These are phyloP conservation scores for Harmothoe impar DNA, from an alignment of 2,888 invertebrate species.

Conservation along the genomic window DNA sequence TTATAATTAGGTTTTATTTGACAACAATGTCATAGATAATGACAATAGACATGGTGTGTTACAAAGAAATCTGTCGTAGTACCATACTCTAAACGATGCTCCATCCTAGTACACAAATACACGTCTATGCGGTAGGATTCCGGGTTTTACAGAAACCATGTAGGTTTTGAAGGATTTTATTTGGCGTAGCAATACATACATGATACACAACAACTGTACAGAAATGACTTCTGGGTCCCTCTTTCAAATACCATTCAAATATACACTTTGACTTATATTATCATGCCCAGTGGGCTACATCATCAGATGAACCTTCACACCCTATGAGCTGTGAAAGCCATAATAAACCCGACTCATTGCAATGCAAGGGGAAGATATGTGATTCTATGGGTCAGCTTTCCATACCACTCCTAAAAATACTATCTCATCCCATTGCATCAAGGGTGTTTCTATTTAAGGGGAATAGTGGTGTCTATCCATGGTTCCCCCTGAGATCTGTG, in stretches of 20 bases:
- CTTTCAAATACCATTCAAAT: not conserved
- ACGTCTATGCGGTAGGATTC: not conserved
- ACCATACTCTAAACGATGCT: conserved; percentile 12
- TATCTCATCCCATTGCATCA: not conserved
- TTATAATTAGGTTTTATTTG: conserved; percentile 16
- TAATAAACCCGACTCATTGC: conserved; percentile 33
- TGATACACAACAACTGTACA: not conserved
- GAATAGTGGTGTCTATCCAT: not conserved
- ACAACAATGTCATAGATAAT: conserved; percentile 16
- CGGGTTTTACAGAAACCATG: not conserved
- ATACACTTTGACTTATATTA: not conserved
- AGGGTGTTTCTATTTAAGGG: not conserved
- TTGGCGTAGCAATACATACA: conserved; percentile 29
- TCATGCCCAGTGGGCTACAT: not conserved
- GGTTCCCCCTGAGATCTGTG: not conserved
- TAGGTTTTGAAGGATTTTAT: not conserved
- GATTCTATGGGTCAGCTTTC: not conserved
- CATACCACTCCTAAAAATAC: conserved; percentile 8
- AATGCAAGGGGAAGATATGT: conserved; percentile 8
- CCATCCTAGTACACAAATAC: conserved; percentile 20
- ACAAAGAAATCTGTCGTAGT: not conserved
- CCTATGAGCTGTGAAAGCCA: not conserved
- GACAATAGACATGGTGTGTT: conserved; percentile 14
- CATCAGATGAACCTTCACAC: not conserved
- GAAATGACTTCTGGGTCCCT: not conserved